Conservation (phyloP, 1,140 invertebrate genomes). For the Drosophila prosaltans region DNA sequence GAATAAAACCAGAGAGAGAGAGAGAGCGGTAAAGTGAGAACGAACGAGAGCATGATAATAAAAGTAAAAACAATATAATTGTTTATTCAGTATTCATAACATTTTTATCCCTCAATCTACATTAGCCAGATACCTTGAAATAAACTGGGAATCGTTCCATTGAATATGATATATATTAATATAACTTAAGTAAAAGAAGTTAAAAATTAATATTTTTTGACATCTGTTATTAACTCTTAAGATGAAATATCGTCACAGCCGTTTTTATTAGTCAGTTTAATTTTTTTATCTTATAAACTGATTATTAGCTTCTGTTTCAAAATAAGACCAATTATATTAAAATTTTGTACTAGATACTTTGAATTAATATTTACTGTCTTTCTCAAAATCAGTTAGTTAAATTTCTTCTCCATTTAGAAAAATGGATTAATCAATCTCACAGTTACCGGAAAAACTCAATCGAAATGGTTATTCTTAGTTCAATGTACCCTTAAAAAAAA, state of each 20-base stretch:
- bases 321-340: too few relatives aligned
- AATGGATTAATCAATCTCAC: not conserved
- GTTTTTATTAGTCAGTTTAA: too few relatives aligned
- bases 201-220: too few relatives aligned
- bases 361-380: too few relatives aligned
- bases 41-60: not conserved
- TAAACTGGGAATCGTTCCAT: too few relatives aligned
- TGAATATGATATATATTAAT: too few relatives aligned
- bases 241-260: too few relatives aligned
- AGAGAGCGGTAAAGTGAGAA: not conserved
- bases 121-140: not conserved
- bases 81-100: not conserved
- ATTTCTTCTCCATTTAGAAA: constrained; percentile 24
- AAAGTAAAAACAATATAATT: not conserved
- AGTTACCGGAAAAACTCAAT: not conserved
- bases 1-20: not conserved
- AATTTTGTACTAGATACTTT: too few relatives aligned
- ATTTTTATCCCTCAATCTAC: not conserved
- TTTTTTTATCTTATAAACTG: too few relatives aligned
- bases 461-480: constrained; percentile 21
- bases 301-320: too few relatives aligned
- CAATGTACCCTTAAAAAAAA: constrained; percentile 37
- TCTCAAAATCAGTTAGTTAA: not conserved
- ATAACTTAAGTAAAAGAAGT: too few relatives aligned
- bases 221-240: too few relatives aligned